Percentiles rank a stretch among this genome's conserved stretches.
Conservation (phyloP, 2,797 vertebrate genomes). For the Zalophus californianus region DNA sequence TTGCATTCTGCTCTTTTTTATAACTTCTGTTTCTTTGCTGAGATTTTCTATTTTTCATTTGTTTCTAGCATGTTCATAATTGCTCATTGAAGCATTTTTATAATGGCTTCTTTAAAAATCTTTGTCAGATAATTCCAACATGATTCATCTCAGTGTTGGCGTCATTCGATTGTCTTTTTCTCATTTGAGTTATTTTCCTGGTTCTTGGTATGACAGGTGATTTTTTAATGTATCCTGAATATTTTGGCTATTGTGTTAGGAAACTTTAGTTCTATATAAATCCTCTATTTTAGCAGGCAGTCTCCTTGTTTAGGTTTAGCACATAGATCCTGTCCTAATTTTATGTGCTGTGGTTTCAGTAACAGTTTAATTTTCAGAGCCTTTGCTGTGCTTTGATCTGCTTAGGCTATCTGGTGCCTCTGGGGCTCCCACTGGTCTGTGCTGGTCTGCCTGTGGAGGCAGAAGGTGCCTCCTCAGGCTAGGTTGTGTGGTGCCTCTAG, state of each 20-base stretch:
- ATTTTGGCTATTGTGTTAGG: constrained; percentile 39
- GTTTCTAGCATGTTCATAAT: constrained; percentile 43
- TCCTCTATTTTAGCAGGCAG: constrained; percentile 45
- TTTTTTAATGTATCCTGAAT: constrained; percentile 55
- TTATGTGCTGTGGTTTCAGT: constrained; percentile 29
- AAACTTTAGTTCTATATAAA: constrained; percentile 28
- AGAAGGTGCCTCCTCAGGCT: background rate
- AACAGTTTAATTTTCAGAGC: constrained; percentile 39
- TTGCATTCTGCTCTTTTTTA: constrained; percentile 51
- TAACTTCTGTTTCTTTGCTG: constrained; percentile 34
- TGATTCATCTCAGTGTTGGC: constrained; percentile 55
- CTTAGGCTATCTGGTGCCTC: background rate
- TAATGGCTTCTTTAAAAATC: constrained; percentile 54
- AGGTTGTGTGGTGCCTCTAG: background rate
- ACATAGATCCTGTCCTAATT: background rate
- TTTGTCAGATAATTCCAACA: constrained; percentile 54
- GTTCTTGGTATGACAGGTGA: constrained; percentile 39
- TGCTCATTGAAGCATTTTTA: constrained; percentile 38
- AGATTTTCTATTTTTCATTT: constrained; percentile 42
- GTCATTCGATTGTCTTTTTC: constrained; percentile 29
- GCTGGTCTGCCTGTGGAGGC: background rate
- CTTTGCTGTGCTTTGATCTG: constrained; percentile 54
- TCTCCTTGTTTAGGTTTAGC: constrained; percentile 47
- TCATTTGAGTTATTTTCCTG: constrained; percentile 57
- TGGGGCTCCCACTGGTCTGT: background rate